Percentiles rank a stretch among this genome's conserved stretches.
Evolutionary conservation across 2,113 vertebrate species (phyloP).

Genomic region (Carassius carassius): DNA sequence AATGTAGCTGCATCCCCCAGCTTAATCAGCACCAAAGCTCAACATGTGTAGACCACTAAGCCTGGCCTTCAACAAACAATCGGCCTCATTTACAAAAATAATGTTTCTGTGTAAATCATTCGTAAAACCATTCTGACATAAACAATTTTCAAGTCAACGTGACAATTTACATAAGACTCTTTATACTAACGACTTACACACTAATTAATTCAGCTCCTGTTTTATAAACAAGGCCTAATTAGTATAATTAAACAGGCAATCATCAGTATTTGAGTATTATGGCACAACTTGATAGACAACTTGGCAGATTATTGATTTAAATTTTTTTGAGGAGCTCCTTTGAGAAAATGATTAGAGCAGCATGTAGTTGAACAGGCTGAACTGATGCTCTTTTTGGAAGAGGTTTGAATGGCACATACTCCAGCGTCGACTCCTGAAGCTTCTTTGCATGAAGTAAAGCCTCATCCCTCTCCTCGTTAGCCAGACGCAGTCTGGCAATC

Average conservation of each 20-base stretch:
- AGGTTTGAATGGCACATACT: conserved; percentile 70
- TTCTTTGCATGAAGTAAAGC: conserved; percentile 75
- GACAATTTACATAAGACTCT: neutral
- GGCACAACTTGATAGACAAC: neutral
- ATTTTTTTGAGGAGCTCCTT: neutral
- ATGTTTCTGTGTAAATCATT: neutral
- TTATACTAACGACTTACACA: neutral
- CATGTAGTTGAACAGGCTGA: conserved; percentile 9
- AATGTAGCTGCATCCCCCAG: neutral
- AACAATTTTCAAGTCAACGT: neutral
- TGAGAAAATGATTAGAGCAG: conserved; percentile 3
- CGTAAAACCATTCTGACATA: neutral
- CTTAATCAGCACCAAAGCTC: neutral
- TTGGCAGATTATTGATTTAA: neutral
- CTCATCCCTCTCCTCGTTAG: conserved; percentile 85
- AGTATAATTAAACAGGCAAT: too few species aligned
- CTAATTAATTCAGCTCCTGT: neutral
- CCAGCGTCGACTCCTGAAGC: conserved; percentile 78
- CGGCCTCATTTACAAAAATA: neutral
- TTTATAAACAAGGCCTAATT: neutral
- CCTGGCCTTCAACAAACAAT: neutral
- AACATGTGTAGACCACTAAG: neutral
- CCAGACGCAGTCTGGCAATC: conserved; percentile 82
- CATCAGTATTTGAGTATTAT: neutral
- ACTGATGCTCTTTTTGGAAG: conserved; percentile 28